These are phyloP conservation scores for Caenorhabditis sp. DNA, from an alignment of 2,888 invertebrate genomes.

Conservation along the genomic window DNA sequence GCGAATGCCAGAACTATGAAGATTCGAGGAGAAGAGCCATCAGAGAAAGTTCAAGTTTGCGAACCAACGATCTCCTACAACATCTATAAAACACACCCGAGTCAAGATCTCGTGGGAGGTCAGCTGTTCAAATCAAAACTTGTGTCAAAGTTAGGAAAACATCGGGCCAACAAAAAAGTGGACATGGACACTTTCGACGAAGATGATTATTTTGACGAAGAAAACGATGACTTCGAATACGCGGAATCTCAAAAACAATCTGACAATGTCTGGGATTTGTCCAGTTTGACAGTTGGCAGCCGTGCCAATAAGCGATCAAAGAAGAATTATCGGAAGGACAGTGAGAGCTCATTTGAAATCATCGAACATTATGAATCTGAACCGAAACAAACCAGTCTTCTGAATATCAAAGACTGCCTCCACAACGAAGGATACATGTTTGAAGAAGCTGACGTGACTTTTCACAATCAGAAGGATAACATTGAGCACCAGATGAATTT, in stretches of 20 bases:
- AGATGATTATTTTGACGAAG: slow-evolving; percentile 24
- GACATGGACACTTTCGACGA: slow-evolving; percentile 17
- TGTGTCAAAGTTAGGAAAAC: slow-evolving; percentile 27
- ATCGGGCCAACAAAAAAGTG: slow-evolving; percentile 23
- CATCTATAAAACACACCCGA: slow-evolving; percentile 46
- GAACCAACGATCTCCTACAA: slow-evolving; percentile 47
- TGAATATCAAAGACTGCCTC: slow-evolving; percentile 27
- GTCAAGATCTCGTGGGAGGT: slow-evolving; percentile 26
- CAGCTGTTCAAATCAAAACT: slow-evolving; percentile 31
- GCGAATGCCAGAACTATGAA: slow-evolving; percentile 19
- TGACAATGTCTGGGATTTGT: background rate
- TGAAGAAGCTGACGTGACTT: slow-evolving; percentile 21
- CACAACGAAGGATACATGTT: slow-evolving; percentile 39
- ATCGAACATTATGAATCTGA: background rate
- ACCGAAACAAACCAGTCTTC: slow-evolving; percentile 6
- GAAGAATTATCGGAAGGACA: slow-evolving; percentile 19
- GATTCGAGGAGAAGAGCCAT: slow-evolving; percentile 15
- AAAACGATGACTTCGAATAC: slow-evolving; percentile 5
- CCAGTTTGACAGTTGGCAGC: slow-evolving; percentile 1
- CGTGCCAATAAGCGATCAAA: slow-evolving; percentile 10
- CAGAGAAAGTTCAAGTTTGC: background rate
- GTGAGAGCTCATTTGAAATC: slow-evolving; percentile 30
- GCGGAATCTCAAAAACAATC: background rate
- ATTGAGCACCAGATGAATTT: slow-evolving; percentile 20
- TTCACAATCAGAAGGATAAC: slow-evolving; percentile 43